These are phyloP conservation scores for Caenorhabditis afra DNA, from an alignment of 2,888 invertebrate genomes.

Conservation along the genomic window DNA sequence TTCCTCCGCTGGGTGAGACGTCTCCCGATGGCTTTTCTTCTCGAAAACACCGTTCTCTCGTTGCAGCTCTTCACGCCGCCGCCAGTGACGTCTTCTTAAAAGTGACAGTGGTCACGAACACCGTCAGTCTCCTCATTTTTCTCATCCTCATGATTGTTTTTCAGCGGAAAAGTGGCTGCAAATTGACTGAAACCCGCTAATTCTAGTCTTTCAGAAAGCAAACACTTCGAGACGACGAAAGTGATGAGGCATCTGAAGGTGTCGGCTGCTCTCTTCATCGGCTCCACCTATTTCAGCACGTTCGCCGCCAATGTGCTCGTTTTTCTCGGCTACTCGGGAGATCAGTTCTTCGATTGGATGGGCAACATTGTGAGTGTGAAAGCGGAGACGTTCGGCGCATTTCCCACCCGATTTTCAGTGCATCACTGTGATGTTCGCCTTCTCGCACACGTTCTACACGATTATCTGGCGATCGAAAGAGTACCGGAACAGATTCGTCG, in stretches of 20 bases:
- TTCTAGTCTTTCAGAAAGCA: too few relatives aligned
- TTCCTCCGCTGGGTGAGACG: not conserved
- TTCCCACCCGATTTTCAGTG: constrained; percentile 1
- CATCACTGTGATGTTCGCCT: constrained; percentile 27
- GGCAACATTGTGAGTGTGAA: constrained; percentile 39
- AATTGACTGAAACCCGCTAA: too few relatives aligned
- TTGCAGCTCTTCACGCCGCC: constrained; percentile 21
- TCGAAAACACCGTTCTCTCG: too few relatives aligned
- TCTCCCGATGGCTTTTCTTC: not conserved
- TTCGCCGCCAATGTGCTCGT: constrained; percentile 6
- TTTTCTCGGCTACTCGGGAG: constrained; percentile 4
- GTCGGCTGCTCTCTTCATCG: constrained; percentile 17
- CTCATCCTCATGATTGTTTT: constrained; percentile 2
- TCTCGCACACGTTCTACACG: constrained; percentile 39
- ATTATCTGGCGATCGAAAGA: constrained; percentile 35
- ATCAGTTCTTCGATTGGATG: constrained; percentile 16
- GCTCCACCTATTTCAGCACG: constrained; percentile 11
- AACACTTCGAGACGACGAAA: constrained; percentile 3
- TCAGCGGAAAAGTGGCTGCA: not conserved
- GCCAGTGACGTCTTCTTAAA: constrained; percentile 1
- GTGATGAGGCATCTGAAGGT: constrained; percentile 31
- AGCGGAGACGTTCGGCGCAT: not conserved
- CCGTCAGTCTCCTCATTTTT: constrained; percentile 2
- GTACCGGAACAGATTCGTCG: too few relatives aligned
- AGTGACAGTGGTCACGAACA: constrained; percentile 6